These are phyloP conservation scores for Megaleporinus macrocephalus DNA, from an alignment of 2,113 vertebrate genomes.

Conservation along the genomic window DNA sequence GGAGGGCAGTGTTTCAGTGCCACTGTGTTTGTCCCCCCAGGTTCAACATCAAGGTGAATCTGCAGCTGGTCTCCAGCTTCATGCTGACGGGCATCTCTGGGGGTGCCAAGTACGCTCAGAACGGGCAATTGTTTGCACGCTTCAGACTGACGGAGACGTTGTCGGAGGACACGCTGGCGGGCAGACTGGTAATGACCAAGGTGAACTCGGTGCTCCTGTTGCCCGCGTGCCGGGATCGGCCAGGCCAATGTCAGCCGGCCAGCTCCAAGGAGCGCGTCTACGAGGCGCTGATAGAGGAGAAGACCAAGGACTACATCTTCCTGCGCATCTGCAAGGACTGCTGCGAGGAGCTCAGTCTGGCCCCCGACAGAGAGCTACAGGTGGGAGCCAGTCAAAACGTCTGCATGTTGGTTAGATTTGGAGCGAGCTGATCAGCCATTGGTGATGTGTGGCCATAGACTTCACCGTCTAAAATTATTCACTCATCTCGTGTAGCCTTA, in stretches of 20 bases:
- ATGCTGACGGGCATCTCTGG: constrained; percentile 98
- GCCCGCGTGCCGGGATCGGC: constrained; percentile 86
- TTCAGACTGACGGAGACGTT: constrained; percentile 98
- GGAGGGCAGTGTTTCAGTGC: not conserved
- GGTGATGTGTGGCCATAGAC: not conserved
- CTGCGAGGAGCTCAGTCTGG: constrained; percentile 91
- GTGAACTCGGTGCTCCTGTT: constrained; percentile 96
- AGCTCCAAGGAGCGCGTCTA: constrained; percentile 97
- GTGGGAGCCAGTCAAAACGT: constrained; percentile 65
- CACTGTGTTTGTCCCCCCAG: constrained; percentile 68
- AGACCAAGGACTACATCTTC: constrained; percentile 99
- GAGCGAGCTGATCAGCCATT: not conserved
- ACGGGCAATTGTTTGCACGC: constrained; percentile 96
- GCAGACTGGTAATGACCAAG: constrained; percentile 98
- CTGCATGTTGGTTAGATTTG: not conserved
- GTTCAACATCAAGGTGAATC: constrained; percentile 98
- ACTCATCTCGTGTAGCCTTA: not conserved
- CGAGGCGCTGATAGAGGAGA: constrained; percentile 97
- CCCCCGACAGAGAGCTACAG: constrained; percentile 92
- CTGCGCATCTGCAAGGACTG: constrained; percentile 95
- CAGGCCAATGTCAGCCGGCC: constrained; percentile 79
- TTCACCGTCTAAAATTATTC: not conserved
- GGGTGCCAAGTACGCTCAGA: constrained; percentile 97
- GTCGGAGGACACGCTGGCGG: constrained; percentile 97
- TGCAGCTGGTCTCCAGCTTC: constrained; percentile 97